Evolutionary conservation across 53 echinoderm and acorn worm genomes (phyloP).

Genomic region (Pentamera pediparva): DNA sequence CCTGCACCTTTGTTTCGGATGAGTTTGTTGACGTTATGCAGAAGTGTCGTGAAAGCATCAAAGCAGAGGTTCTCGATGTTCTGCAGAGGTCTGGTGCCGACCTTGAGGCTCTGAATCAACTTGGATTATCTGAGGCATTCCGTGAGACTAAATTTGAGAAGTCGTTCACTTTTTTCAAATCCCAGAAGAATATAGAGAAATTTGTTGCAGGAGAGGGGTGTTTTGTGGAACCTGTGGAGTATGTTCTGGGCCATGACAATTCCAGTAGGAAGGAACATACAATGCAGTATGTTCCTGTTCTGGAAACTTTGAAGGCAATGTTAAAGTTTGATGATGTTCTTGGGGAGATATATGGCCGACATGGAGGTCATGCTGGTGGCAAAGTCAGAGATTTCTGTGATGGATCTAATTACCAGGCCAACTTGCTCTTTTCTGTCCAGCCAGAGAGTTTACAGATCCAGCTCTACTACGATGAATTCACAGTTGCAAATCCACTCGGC

Average conservation of each 20-base stretch:
- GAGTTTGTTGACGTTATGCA: conserved; percentile 1
- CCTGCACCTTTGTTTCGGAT: conserved; percentile 12
- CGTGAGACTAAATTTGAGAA: neutral
- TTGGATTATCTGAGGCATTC: conserved; percentile 17
- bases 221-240: conserved; percentile 17
- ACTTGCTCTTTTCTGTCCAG: neutral
- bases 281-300: conserved; percentile 17
- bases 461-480: conserved; percentile 24
- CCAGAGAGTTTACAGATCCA: conserved; percentile 11
- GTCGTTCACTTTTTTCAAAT: neutral
- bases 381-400: conserved; percentile 7
- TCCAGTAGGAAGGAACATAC: conserved; percentile 7
- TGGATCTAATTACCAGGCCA: neutral
- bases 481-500: conserved; percentile 21
- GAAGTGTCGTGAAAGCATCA: neutral
- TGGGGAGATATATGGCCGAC: neutral
- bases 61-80: neutral
- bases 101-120: neutral
- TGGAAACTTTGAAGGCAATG: neutral
- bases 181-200: neutral
- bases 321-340: conserved; percentile 13
- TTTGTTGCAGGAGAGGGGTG: neutral
- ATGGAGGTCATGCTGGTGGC: neutral
- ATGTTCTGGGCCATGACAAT: conserved; percentile 3
- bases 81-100: conserved; percentile 1